Percentiles rank a stretch among this genome's conserved stretches.
Evolutionary conservation across 1,140 invertebrate species (phyloP).

Genomic region (Pseudomyrmex pallidus): DNA sequence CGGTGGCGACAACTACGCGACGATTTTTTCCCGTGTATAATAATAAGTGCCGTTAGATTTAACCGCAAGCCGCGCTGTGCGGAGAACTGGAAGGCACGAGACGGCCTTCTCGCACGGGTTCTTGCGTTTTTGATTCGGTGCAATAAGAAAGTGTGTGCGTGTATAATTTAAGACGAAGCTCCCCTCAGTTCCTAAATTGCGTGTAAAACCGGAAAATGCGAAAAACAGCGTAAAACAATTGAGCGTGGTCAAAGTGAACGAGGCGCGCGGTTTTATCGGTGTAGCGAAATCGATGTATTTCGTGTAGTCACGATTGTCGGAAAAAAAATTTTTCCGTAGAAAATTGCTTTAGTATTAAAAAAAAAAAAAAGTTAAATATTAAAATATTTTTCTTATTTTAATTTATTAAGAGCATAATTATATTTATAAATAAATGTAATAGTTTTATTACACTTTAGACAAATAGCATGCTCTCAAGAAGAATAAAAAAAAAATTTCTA

Average conservation of each 20-base stretch:
- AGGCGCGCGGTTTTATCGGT: not conserved
- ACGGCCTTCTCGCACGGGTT: constrained; percentile 51
- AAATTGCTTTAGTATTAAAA: too few relatives aligned
- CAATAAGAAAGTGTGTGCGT: constrained; percentile 74
- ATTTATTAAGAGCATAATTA: not conserved
- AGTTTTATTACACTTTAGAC: not conserved
- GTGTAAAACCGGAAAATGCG: constrained; percentile 61
- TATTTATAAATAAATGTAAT: not conserved
- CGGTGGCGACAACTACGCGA: constrained; percentile 10
- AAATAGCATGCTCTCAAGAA: not conserved
- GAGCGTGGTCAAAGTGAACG: constrained; percentile 33
- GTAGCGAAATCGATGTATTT: not conserved
- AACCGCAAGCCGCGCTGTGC: constrained; percentile 60
- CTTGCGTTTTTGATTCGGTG: constrained; percentile 75
- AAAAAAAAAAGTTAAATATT: too few relatives aligned
- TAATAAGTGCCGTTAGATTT: constrained; percentile 72
- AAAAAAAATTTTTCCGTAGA: not conserved
- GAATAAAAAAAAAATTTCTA: not conserved
- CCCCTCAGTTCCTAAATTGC: constrained; percentile 77
- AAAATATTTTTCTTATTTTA: too few relatives aligned
- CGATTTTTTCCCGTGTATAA: constrained; percentile 62
- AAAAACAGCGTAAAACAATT: constrained; percentile 68
- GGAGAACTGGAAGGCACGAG: constrained; percentile 43
- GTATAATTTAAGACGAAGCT: constrained; percentile 73
- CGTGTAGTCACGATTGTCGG: not conserved